Evolutionary conservation across 2,113 vertebrate genomes (phyloP).

Genomic region (Capreolus pygargus): DNA sequence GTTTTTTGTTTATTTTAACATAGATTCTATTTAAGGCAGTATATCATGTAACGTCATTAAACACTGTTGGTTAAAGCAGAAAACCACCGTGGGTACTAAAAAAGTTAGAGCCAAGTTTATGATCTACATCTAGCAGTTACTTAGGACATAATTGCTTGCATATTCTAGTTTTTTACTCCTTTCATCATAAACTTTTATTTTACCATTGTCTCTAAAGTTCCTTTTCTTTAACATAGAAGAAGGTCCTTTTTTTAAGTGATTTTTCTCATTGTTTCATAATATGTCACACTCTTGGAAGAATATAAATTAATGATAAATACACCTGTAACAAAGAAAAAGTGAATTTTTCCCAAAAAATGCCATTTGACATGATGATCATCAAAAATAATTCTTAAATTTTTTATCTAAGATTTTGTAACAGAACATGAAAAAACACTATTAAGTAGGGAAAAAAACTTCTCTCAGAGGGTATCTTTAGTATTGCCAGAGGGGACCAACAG

Average conservation of each 20-base stretch:
- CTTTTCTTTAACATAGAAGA: background rate
- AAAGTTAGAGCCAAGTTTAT: background rate
- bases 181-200: background rate
- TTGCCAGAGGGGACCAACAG: background rate
- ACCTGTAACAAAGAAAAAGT: background rate
- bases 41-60: background rate
- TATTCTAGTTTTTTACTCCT: background rate
- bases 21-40: conserved; percentile 13
- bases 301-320: background rate
- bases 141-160: background rate
- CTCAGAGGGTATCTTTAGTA: background rate
- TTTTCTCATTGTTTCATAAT: background rate
- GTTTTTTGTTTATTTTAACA: background rate
- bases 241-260: background rate
- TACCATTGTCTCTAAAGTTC: background rate
- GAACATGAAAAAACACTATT: background rate
- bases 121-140: background rate
- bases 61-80: background rate
- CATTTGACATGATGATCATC: background rate
- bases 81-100: background rate
- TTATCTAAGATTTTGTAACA: background rate
- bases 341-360: background rate
- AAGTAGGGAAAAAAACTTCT: background rate
- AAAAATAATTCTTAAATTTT: background rate
- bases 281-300: background rate